Conservation (phyloP, 2,113 vertebrate genomes). For the Protobothrops mucrosquamatus region DNA sequence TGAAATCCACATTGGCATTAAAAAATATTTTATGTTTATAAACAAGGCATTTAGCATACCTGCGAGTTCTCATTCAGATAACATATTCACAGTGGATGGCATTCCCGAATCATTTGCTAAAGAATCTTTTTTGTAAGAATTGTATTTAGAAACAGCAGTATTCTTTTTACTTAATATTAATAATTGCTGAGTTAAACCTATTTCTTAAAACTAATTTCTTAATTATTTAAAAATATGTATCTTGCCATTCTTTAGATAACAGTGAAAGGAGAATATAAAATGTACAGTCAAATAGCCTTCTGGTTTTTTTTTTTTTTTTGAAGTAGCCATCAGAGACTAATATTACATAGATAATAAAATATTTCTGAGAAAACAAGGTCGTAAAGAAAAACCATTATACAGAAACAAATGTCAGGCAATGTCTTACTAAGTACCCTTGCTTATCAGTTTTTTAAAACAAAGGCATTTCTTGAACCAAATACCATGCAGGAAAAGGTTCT, state of each 20-base stretch:
- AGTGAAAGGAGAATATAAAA: neutral
- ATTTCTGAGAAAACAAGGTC: neutral
- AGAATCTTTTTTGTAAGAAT: neutral
- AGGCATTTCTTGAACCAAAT: neutral
- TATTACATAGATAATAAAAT: neutral
- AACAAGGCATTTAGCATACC: neutral
- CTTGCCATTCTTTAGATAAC: neutral
- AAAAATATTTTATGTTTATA: neutral
- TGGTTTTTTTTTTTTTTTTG: neutral
- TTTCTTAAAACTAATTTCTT: neutral
- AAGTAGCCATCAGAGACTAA: neutral
- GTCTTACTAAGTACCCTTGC: neutral
- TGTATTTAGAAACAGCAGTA: neutral
- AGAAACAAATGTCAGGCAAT: neutral
- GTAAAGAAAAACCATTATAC: neutral
- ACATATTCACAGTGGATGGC: neutral
- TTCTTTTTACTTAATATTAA: neutral
- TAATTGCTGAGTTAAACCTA: neutral
- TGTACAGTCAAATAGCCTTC: neutral
- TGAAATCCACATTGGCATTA: accelerated
- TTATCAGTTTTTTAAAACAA: neutral
- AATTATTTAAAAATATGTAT: neutral
- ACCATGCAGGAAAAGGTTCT: neutral
- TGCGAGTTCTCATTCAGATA: neutral
- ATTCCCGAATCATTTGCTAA: neutral